Conservation (phyloP, 2,797 vertebrate species). For the Coilia nasus region DNA sequence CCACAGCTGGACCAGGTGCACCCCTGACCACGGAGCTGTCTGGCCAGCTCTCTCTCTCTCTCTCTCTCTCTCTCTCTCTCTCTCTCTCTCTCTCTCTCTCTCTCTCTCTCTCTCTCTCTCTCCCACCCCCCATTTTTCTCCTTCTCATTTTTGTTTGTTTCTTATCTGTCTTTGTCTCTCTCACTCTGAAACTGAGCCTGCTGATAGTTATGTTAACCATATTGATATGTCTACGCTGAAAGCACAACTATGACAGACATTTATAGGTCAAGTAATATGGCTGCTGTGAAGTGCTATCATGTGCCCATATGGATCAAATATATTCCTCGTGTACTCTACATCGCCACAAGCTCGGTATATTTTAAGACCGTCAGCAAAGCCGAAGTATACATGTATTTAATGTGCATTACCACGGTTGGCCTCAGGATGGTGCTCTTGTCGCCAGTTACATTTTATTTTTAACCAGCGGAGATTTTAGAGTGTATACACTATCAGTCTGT, state of each 20-base stretch:
- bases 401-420: neutral
- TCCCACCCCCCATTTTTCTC: too few species aligned
- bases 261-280: neutral
- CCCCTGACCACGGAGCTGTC: neutral
- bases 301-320: neutral
- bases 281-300: conserved; percentile 15
- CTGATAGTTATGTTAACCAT: neutral
- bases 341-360: neutral
- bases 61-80: neutral
- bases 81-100: neutral
- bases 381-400: neutral
- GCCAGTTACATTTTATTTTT: neutral
- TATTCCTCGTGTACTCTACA: neutral
- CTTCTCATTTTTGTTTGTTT: neutral
- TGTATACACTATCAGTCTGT: neutral
- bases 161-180: neutral
- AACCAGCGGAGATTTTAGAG: neutral
- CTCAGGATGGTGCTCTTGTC: conserved; percentile 2
- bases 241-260: neutral
- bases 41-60: neutral
- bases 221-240: conserved; percentile 4
- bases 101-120: neutral
- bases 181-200: neutral
- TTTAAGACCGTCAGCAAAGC: neutral
- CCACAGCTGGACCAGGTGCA: neutral